Evolutionary conservation across 2,888 invertebrate species (phyloP).

Genomic region (Sesia bembeciformis): DNA sequence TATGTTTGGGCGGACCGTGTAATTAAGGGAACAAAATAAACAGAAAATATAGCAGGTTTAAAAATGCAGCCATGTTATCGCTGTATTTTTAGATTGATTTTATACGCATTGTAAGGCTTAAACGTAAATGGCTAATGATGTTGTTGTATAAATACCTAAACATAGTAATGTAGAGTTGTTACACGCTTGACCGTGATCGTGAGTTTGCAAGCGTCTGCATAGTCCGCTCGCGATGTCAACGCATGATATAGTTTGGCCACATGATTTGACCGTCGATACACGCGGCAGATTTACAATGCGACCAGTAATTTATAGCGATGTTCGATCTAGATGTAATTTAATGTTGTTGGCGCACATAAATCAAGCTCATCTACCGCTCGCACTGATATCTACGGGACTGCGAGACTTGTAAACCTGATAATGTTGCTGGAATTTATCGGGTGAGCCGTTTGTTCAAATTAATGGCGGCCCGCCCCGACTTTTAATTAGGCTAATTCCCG

Average conservation of each 20-base stretch:
- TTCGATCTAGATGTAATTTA: slow-evolving; percentile 73
- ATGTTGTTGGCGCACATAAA: slow-evolving; percentile 65
- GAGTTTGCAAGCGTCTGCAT: not conserved
- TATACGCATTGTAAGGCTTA: not conserved
- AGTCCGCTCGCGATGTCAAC: slow-evolving; percentile 26
- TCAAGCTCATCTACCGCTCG: slow-evolving; percentile 57
- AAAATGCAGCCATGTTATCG: no score
- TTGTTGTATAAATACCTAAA: not conserved
- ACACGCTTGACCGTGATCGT: not conserved
- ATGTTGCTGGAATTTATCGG: slow-evolving; percentile 35
- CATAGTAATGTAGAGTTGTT: not conserved
- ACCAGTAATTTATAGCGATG: slow-evolving; percentile 66
- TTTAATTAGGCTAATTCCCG: slow-evolving; percentile 28
- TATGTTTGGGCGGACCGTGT: no score
- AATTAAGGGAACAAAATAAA: no score
- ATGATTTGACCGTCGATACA: slow-evolving; percentile 66
- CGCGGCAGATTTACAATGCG: slow-evolving; percentile 68
- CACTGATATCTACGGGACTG: slow-evolving; percentile 45
- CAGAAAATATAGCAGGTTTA: no score
- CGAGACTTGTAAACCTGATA: slow-evolving; percentile 47
- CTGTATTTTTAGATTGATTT: no score
- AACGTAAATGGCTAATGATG: not conserved
- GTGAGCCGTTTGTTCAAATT: slow-evolving; percentile 21
- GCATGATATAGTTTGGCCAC: slow-evolving; percentile 46
- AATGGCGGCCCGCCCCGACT: slow-evolving; percentile 13